Conservation (phyloP, 1,140 invertebrate species). For the Cryptotermes secundus region DNA sequence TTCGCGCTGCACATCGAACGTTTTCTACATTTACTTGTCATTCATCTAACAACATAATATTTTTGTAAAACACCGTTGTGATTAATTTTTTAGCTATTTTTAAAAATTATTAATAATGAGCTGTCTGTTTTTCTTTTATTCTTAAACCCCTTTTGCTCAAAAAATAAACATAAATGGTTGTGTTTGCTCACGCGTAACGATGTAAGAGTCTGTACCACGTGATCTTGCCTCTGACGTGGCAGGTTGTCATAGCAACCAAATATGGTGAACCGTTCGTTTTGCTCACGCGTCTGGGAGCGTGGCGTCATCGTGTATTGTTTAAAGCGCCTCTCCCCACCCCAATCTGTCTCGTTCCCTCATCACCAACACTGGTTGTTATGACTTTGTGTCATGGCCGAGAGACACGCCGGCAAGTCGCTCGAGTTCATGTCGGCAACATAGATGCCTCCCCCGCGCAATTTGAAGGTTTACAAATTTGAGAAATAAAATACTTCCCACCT, state of each 20-base stretch:
- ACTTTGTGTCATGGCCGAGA: neutral
- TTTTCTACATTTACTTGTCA: neutral
- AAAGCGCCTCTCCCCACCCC: neutral
- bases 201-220: neutral
- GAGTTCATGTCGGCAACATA: neutral
- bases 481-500: too few relatives aligned
- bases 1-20: neutral
- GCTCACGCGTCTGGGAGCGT: neutral
- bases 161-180: constrained; percentile 1
- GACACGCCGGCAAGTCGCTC: neutral
- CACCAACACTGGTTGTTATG: neutral
- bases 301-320: neutral
- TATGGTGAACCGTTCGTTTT: neutral
- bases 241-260: constrained; percentile 12
- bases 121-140: neutral
- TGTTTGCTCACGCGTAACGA: neutral
- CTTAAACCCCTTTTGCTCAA: neutral
- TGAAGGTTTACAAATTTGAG: too few relatives aligned
- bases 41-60: neutral
- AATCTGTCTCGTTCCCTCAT: too few relatives aligned
- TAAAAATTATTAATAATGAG: neutral
- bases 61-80: constrained; percentile 1
- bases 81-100: neutral
- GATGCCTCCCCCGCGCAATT: too few relatives aligned
- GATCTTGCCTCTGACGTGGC: neutral